A percentile compares a stretch with the other conserved stretches of the same genome.
These are phyloP conservation scores for Diadophis punctatus DNA, from an alignment of 2,113 vertebrate species.

Conservation along the genomic window DNA sequence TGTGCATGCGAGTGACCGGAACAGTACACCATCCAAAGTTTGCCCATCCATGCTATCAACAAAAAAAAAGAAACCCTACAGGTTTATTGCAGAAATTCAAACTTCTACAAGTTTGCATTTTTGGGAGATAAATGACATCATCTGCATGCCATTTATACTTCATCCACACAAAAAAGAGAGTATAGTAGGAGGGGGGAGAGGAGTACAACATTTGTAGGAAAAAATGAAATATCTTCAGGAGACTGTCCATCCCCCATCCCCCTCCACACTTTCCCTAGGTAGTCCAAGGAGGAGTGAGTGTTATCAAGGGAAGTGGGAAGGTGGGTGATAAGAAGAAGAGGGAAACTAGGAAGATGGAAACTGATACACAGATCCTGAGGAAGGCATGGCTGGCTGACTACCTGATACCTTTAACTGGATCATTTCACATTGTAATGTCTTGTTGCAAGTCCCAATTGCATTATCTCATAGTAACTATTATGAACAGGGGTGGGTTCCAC, in stretches of 20 bases:
- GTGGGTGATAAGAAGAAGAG: neutral
- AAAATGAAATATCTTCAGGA: neutral
- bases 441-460: neutral
- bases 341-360: neutral
- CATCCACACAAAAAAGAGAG: neutral
- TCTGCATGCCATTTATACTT: neutral
- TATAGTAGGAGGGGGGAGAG: neutral
- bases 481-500: no score
- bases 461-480: conserved; percentile 63
- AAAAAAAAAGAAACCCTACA: neutral
- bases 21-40: neutral
- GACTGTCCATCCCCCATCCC: neutral
- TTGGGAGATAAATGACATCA: neutral
- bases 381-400: neutral
- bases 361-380: neutral
- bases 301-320: neutral
- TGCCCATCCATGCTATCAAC: neutral
- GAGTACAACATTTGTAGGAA: neutral
- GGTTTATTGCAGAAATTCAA: neutral
- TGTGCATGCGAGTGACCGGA: no score
- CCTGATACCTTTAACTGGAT: neutral
- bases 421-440: neutral
- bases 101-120: neutral
- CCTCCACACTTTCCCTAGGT: neutral
- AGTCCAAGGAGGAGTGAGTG: neutral